These are phyloP conservation scores for Chymomyza caudatula DNA, from an alignment of 2,888 invertebrate species.

Conservation along the genomic window DNA sequence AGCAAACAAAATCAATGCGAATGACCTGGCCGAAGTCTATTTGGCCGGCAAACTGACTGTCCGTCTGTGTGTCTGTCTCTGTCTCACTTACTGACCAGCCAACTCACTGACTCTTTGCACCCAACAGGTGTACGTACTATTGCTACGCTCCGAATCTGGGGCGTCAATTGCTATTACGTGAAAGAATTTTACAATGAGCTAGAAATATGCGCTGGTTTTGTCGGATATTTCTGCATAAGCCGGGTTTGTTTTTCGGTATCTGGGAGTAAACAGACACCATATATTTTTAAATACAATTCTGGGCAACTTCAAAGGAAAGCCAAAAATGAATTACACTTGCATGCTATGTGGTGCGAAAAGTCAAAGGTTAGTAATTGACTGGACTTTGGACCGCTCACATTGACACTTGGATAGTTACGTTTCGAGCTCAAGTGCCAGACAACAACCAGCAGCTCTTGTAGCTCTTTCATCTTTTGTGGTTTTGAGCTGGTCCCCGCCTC, in stretches of 20 bases:
- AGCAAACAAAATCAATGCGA: background rate
- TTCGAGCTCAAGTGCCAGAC: background rate
- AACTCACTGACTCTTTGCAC: background rate
- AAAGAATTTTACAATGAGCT: constrained; percentile 55
- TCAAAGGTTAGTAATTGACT: background rate
- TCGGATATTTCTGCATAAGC: too few species aligned
- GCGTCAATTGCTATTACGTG: constrained; percentile 66
- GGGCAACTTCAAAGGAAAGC: background rate
- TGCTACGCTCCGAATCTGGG: constrained; percentile 49
- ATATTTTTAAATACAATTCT: too few species aligned
- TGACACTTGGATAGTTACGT: background rate
- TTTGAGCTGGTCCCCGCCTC: background rate
- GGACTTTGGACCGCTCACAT: background rate
- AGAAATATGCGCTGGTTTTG: background rate
- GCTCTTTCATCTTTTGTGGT: background rate
- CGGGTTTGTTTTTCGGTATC: too few species aligned
- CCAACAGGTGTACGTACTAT: constrained; percentile 41
- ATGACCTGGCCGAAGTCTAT: constrained; percentile 26
- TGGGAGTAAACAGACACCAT: too few species aligned
- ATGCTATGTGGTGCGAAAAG: background rate
- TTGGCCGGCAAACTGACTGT: background rate
- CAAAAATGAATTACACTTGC: too few species aligned
- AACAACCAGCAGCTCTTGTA: background rate
- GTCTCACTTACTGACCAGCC: background rate
- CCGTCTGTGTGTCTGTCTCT: background rate